Base-by-base conservation (phyloP, 1,140 invertebrate species). In the Tetramorium parvispinum region DNA sequence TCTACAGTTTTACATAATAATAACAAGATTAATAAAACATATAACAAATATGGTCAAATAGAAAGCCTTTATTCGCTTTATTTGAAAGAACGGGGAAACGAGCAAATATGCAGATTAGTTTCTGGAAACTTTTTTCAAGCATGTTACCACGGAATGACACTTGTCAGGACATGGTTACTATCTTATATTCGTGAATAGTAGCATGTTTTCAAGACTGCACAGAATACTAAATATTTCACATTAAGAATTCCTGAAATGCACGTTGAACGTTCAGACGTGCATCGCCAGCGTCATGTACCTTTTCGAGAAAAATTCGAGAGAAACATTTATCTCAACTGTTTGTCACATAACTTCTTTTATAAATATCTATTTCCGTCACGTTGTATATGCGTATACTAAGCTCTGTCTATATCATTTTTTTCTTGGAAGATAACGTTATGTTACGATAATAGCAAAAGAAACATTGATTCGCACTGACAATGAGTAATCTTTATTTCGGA, bases 191-290 rank as follows among this genome's bases (percentile, higher is more conserved):
- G 46, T 18, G 40, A 77, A 83, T 82, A 89, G 81, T 89, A 85
- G 82, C 86, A 51, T 90, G 79, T 87, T 89, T 82, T 82, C 86
- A 75, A 63, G 13, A 63, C 6, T 32, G 27, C 27, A 18, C 59
- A 16, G 87, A 91, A 91, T 91, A 91, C 68, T 86, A 90, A 91
- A 53, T 53, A 16, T 7, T 37, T 32, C 18, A 27, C 65, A 91
- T 91, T 79, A 68, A 81, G 89, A 88, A 90, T 91, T 88, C 89
- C 81, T 83, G 59, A 88, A 85, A 89, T 90, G 63, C 37, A 87
- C 51, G 53, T 57, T 43, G 86, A 86, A 57, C 57, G 63, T 78
- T 55, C 71, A 76, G 88, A 88, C 89, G 89, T 90, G 89, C 85
- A 61, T 85, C 70, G 70, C 70, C 76, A 75, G 76, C 73, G 46